These are phyloP conservation scores for Acleris literana DNA, from an alignment of 2,888 invertebrate genomes.

Conservation along the genomic window DNA sequence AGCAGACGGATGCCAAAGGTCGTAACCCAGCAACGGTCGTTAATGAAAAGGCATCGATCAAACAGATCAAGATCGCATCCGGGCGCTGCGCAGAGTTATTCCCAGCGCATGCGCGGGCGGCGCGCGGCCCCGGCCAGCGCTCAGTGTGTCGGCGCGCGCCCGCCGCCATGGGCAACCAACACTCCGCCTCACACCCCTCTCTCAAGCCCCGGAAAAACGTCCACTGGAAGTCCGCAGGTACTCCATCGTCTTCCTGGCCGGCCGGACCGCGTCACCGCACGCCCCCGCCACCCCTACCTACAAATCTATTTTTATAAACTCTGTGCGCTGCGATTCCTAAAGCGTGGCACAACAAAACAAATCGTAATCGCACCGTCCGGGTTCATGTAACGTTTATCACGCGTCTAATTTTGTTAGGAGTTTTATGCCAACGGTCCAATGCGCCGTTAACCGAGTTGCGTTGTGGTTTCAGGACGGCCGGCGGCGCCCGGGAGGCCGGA, in stretches of 20 bases:
- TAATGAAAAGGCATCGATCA: conserved; percentile 69
- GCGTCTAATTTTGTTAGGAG: conserved; percentile 75
- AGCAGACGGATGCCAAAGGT: conserved; percentile 56
- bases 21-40: conserved; percentile 48
- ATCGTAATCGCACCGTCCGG: conserved; percentile 71
- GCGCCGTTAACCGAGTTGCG: conserved; percentile 45
- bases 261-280: conserved; percentile 36
- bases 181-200: conserved; percentile 74
- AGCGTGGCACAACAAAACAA: conserved; percentile 83
- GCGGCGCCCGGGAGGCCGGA: conserved; percentile 92
- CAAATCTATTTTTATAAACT: conserved; percentile 76
- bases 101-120: conserved; percentile 58
- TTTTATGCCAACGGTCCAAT: conserved; percentile 68
- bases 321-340: conserved; percentile 71
- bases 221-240: conserved; percentile 94
- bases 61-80: conserved; percentile 68
- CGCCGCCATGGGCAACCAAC: conserved; percentile 82
- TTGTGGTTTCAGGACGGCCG: conserved; percentile 87
- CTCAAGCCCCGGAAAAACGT: conserved; percentile 88
- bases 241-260: conserved; percentile 40
- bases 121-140: conserved; percentile 55
- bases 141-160: conserved; percentile 80
- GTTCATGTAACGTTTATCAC: conserved; percentile 77
- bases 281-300: conserved; percentile 50
- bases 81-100: conserved; percentile 71